Conservation (phyloP, 2,797 vertebrate genomes). For the Catamblyrhynchus diadema region DNA sequence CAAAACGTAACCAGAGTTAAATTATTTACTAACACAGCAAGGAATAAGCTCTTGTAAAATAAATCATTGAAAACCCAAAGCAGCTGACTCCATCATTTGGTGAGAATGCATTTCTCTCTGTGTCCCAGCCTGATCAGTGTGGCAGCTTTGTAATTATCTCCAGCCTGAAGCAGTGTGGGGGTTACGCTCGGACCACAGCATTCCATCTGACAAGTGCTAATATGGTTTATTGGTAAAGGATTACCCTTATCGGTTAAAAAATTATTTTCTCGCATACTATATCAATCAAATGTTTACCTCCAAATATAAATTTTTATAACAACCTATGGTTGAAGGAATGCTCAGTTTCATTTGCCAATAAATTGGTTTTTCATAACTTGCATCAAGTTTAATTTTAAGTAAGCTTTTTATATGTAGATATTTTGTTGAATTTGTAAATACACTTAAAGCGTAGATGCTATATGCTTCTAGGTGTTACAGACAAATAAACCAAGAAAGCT, state of each 20-base stretch:
- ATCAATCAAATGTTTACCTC: slow-evolving; percentile 75
- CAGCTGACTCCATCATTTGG: background rate
- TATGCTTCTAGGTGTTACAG: slow-evolving; percentile 77
- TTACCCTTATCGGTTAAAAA: slow-evolving; percentile 20
- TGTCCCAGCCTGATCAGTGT: background rate
- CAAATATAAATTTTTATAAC: slow-evolving; percentile 78
- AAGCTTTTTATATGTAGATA: slow-evolving; percentile 91
- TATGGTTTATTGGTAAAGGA: slow-evolving; percentile 35
- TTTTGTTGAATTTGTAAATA: slow-evolving; percentile 98
- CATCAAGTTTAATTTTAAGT: slow-evolving; percentile 98
- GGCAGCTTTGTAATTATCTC: slow-evolving; percentile 28
- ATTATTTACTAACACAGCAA: slow-evolving; percentile 36
- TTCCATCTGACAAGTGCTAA: slow-evolving; percentile 49
- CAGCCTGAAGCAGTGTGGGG: slow-evolving; percentile 25
- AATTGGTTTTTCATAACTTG: slow-evolving; percentile 98
- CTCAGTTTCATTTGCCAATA: slow-evolving; percentile 87
- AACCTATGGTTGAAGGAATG: slow-evolving; percentile 85
- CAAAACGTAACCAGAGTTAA: background rate
- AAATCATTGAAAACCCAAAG: background rate
- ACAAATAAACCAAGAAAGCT: slow-evolving; percentile 72
- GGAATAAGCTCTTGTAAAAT: background rate
- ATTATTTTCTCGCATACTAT: slow-evolving; percentile 35
- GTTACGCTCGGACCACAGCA: background rate
- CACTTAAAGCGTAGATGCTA: slow-evolving; percentile 82
- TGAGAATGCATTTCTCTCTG: slow-evolving; percentile 1